Evolutionary conservation across 2,888 invertebrate species (phyloP).

Genomic region (Xylota segnis): DNA sequence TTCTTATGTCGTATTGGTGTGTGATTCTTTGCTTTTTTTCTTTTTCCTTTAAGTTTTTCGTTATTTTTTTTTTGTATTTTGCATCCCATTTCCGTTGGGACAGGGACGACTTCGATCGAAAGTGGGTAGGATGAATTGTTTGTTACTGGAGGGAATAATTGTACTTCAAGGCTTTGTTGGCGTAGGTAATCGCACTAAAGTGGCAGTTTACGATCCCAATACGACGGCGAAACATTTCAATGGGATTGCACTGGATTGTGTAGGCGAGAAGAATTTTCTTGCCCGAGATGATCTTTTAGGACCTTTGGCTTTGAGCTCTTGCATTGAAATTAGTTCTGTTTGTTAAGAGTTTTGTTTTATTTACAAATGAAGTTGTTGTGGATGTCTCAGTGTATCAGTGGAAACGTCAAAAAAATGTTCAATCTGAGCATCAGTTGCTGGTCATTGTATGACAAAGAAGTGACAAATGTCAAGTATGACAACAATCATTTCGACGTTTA

Average conservation of each 20-base stretch:
- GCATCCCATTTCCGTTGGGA: not conserved
- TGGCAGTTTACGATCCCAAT: not conserved
- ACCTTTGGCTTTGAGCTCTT: not conserved
- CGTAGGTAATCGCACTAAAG: conserved; percentile 4
- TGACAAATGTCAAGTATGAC: too few species aligned
- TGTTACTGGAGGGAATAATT: not conserved
- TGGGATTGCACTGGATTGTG: not conserved
- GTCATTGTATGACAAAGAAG: too few species aligned
- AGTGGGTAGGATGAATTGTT: not conserved
- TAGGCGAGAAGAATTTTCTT: not conserved
- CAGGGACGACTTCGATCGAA: not conserved
- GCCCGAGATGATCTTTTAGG: not conserved
- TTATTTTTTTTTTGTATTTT: not conserved
- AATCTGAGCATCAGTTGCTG: too few species aligned
- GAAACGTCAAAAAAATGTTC: too few species aligned
- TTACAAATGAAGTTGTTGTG: too few species aligned
- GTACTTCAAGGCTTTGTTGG: conserved; percentile 7
- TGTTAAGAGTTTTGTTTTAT: too few species aligned
- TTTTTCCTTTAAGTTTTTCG: not conserved
- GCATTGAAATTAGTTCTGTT: too few species aligned
- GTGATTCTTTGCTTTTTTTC: not conserved
- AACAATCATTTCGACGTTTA: too few species aligned
- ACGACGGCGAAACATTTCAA: not conserved
- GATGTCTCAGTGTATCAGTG: too few species aligned
- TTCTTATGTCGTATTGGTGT: not conserved